These are phyloP conservation scores for Euclidia mi DNA, from an alignment of 2,888 invertebrate genomes.

Conservation along the genomic window DNA sequence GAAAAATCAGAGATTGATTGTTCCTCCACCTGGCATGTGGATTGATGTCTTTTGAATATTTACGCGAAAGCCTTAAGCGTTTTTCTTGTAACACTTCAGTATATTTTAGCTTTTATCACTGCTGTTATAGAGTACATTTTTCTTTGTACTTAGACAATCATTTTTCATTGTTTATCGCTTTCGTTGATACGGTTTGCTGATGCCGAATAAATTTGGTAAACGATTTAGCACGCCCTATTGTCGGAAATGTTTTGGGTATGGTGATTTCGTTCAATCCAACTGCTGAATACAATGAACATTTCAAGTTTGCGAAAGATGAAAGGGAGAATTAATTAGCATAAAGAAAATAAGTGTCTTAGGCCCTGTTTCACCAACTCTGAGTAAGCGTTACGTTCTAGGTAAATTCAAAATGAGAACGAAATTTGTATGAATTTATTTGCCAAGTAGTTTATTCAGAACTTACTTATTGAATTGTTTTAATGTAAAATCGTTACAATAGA, in stretches of 20 bases:
- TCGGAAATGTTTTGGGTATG: constrained; percentile 32
- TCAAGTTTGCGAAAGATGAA: not conserved
- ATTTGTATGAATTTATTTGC: too few species aligned
- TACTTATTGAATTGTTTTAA: too few species aligned
- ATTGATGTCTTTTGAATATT: constrained; percentile 69
- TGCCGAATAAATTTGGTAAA: constrained; percentile 49
- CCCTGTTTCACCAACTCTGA: too few species aligned
- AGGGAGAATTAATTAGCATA: too few species aligned
- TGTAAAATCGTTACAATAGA: too few species aligned
- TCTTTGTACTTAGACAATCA: constrained; percentile 23
- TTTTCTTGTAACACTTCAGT: constrained; percentile 26
- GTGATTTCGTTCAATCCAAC: constrained; percentile 21
- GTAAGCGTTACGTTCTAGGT: too few species aligned
- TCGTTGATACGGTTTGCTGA: constrained; percentile 50
- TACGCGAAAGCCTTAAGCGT: constrained; percentile 45
- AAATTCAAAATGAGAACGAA: too few species aligned
- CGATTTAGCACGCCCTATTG: constrained; percentile 35
- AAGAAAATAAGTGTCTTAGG: too few species aligned
- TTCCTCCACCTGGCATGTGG: constrained; percentile 62
- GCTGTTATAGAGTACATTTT: constrained; percentile 20
- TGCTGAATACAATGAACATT: not conserved
- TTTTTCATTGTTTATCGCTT: constrained; percentile 56
- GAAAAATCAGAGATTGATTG: constrained; percentile 71
- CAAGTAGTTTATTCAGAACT: too few species aligned
- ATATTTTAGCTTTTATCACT: constrained; percentile 26